These are phyloP conservation scores for Drosophila orena DNA, from an alignment of 1,140 invertebrate species.

Conservation along the genomic window DNA sequence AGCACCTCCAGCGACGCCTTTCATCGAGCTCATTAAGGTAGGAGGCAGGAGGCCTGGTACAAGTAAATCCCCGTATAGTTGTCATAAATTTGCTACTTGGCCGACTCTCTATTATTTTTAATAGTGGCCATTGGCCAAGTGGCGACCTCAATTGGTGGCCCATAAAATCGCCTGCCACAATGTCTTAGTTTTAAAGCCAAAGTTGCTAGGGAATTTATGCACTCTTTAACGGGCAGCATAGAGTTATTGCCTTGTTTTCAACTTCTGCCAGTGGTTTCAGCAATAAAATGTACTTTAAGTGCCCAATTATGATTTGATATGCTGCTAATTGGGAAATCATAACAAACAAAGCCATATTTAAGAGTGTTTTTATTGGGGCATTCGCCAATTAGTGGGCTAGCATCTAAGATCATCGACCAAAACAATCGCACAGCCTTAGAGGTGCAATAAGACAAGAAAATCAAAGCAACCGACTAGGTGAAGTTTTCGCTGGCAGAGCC, in stretches of 20 bases:
- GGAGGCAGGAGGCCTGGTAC: not conserved
- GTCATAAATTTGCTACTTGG: conserved; percentile 21
- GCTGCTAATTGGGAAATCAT: conserved; percentile 66
- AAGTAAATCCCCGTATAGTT: not conserved
- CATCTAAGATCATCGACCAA: conserved; percentile 47
- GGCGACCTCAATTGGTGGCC: conserved; percentile 61
- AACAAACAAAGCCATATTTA: conserved; percentile 34
- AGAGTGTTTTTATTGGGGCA: conserved; percentile 46
- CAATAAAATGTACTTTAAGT: conserved; percentile 57
- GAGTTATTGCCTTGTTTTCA: conserved; percentile 64
- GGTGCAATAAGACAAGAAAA: conserved; percentile 15
- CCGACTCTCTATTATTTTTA: not conserved
- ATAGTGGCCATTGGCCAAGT: conserved; percentile 18
- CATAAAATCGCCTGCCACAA: conserved; percentile 51
- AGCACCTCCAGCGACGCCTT: conserved; percentile 5
- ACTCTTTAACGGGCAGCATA: conserved; percentile 51
- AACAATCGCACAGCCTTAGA: not conserved
- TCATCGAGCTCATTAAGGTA: conserved; percentile 46
- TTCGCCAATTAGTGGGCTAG: conserved; percentile 33
- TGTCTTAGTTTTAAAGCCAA: conserved; percentile 46
- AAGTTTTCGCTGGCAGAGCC: conserved; percentile 38
- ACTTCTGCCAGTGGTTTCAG: conserved; percentile 42
- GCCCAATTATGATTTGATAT: conserved; percentile 71
- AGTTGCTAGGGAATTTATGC: conserved; percentile 64
- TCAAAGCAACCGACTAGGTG: not conserved